Base-by-base conservation (phyloP, 2,113 vertebrate genomes). In the Myiagra hebetior region DNA sequence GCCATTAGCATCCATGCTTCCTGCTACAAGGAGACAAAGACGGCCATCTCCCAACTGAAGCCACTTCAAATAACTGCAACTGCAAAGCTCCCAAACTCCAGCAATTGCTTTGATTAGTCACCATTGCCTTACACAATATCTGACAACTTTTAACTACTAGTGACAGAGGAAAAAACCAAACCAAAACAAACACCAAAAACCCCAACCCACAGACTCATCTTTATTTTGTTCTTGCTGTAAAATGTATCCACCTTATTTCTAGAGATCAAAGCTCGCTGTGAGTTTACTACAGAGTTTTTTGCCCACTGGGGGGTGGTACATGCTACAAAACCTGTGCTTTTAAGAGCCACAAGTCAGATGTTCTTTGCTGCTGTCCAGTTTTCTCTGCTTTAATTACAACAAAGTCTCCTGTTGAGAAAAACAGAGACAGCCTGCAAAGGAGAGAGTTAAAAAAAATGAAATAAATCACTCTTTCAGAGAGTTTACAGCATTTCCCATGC, bases 291-390 rank as follows among this genome's bases (percentile, higher is more conserved):
- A 91, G 98, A 98, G 98, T 98, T 98, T 98, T 98, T 98, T 98
- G 99, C 99, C 99, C 99, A 97, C 99, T 99, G 99, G 99, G 99
- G 99, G 99, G 99, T 99, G 98, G 98, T 99, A 99, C 98, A 98
- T 96, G 96, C 99, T 98, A 97, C 98, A 97, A 98, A 98, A 99
- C 97, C 95, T 72, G 77, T 90, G 97, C 97, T 97, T 97, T 98
- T 90, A 96, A 94, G 97, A 97, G 96, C 97, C 80, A 91, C 97
- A 97, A 98, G 97, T 98, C 98, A 98, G 97, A 97, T 95, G 94
- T 57, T 95, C 96, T 97, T 96, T 97, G 98, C 97, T 98, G 97
- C 96, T 96, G 98, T 97, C 98, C 98, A 97, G 97, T 98, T 98
- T 98, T 96, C 97, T 96, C 95, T 92, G 91, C 97, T 98, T 98